Conservation (phyloP, 2,888 invertebrate species). For the Chamaedrilus cognettii region DNA sequence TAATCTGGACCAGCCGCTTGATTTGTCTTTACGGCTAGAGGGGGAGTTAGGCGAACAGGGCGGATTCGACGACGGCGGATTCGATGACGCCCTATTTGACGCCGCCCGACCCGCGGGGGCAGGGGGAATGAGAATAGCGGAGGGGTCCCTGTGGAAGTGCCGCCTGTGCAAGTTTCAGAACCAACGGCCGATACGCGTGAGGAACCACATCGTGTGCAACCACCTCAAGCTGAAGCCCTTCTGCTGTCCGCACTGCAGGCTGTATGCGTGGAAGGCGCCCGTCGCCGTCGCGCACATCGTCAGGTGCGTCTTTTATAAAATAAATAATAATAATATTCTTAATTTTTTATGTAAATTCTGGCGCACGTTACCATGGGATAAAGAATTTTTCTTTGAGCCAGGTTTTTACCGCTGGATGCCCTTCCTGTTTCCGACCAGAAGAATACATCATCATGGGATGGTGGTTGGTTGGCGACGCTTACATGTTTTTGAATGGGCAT, state of each 20-base stretch:
- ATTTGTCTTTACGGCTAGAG: conserved; percentile 1
- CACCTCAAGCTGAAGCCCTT: conserved; percentile 28
- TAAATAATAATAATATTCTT: too few relatives aligned
- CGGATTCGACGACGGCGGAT: too few relatives aligned
- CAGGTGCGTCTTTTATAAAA: too few relatives aligned
- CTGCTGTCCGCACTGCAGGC: conserved; percentile 24
- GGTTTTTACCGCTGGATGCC: too few relatives aligned
- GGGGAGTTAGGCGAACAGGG: neutral
- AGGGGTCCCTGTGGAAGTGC: conserved; percentile 17
- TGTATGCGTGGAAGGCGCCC: conserved; percentile 21
- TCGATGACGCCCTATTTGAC: neutral
- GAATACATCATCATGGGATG: too few relatives aligned
- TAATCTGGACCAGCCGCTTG: conserved; percentile 13
- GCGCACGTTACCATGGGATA: too few relatives aligned
- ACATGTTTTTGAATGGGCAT: too few relatives aligned
- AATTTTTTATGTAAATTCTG: too few relatives aligned
- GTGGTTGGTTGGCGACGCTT: too few relatives aligned
- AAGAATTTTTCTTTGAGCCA: too few relatives aligned
- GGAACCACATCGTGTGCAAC: conserved; percentile 25
- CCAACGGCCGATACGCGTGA: conserved; percentile 16
- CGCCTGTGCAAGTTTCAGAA: conserved; percentile 18
- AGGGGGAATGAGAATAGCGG: too few relatives aligned
- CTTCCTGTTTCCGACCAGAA: too few relatives aligned
- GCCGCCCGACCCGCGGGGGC: neutral
- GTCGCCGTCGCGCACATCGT: conserved; percentile 17